Evolutionary conservation across 2,113 vertebrate species (phyloP).

Genomic region (Saccopteryx leptura): DNA sequence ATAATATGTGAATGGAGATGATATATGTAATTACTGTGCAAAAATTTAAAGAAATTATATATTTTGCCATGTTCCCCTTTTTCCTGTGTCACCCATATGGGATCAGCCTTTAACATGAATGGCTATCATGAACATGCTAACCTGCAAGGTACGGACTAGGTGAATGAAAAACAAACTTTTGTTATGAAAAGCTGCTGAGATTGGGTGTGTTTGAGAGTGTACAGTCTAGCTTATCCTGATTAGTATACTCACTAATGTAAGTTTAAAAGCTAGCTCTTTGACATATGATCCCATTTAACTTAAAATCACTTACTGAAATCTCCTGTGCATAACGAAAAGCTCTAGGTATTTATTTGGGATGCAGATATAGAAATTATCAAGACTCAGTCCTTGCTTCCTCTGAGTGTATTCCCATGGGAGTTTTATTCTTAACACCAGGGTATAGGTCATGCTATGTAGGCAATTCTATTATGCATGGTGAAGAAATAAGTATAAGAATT

Average conservation of each 20-base stretch:
- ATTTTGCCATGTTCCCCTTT: background rate
- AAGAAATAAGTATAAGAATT: background rate
- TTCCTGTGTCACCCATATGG: background rate
- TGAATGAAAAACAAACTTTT: background rate
- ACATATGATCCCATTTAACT: conserved; percentile 13
- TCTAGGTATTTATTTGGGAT: background rate
- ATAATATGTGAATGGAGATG: background rate
- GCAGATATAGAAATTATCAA: conserved; percentile 35
- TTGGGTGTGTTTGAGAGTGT: background rate
- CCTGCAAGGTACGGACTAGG: background rate
- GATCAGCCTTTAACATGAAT: background rate
- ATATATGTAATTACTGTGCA: background rate
- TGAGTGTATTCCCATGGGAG: conserved; percentile 1
- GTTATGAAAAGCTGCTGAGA: background rate
- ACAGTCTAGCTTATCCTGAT: background rate
- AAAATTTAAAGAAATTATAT: background rate
- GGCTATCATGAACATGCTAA: background rate
- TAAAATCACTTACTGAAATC: conserved; percentile 17
- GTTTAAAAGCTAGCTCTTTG: conserved; percentile 29
- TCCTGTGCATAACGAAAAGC: background rate
- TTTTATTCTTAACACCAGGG: background rate
- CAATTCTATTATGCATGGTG: background rate
- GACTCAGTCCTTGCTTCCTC: background rate
- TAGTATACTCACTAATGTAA: conserved; percentile 5
- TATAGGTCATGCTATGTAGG: background rate